A percentile compares a stretch with the other conserved stretches of the same genome.
phyloP scores from a whole-genome alignment of 2,888 invertebrate genomes.

The Drosophila prolongata region DNA sequence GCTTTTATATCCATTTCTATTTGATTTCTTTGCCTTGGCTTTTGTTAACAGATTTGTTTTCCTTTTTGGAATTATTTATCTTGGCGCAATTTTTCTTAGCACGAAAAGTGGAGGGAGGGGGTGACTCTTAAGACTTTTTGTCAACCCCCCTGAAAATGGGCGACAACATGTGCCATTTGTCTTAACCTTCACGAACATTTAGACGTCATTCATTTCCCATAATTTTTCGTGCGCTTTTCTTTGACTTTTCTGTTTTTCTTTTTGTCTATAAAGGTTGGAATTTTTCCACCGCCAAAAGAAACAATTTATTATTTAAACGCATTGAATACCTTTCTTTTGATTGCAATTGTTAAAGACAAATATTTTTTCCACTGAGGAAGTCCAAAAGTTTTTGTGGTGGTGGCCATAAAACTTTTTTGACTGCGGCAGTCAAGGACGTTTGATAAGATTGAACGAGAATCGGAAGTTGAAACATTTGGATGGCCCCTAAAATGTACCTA shows the following conservation, averaged over 20 bases:
- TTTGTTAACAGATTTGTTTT: conserved; percentile 48
- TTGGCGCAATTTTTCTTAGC: conserved; percentile 44
- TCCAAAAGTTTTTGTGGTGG: conserved; percentile 31
- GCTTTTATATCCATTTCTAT: conserved; percentile 27
- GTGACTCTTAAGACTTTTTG: conserved; percentile 21
- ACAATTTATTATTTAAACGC: conserved; percentile 13
- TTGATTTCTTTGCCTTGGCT: conserved; percentile 12
- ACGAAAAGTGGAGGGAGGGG: not conserved
- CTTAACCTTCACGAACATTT: conserved; percentile 77
- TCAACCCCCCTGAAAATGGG: conserved; percentile 28
- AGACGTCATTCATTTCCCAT: conserved; percentile 80
- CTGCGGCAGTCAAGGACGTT: conserved; percentile 53
- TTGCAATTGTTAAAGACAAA: conserved; percentile 11
- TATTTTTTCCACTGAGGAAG: conserved; percentile 9
- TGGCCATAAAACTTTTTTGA: conserved; percentile 35
- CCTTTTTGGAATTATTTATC: conserved; percentile 50
- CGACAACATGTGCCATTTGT: conserved; percentile 69
- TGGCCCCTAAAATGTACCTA: conserved; percentile 8
- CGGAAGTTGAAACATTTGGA: conserved; percentile 18
- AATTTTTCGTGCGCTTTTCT: conserved; percentile 53
- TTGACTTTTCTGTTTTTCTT: conserved; percentile 22
- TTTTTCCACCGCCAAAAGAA: conserved; percentile 52
- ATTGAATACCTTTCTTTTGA: conserved; percentile 7
- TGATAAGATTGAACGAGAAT: conserved; percentile 58
- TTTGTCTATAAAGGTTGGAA: conserved; percentile 29